Base-by-base conservation (phyloP, 2,113 vertebrate species). In the Bufo gargarizans region DNA sequence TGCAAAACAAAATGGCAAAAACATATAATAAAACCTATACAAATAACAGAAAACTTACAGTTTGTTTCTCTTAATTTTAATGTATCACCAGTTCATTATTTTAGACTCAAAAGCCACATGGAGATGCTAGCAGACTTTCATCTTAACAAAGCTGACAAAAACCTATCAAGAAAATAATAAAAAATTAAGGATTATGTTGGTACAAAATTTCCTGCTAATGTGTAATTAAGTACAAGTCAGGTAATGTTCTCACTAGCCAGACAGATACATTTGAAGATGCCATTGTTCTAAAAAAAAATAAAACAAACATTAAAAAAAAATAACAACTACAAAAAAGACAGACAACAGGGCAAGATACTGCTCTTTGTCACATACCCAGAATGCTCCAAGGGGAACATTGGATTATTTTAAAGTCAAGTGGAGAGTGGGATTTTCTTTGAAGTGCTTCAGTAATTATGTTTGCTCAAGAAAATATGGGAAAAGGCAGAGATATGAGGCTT, bases 401-500 rank as follows among this genome's bases (percentile, higher is more conserved):
- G 43, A 59, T 89, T 89, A 69, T 55, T 58, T 4, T 47, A 14
- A 16, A 77, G 59, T 65, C 65, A 5, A 84, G 5, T 14, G 61
- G 22, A 43, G 77, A 80, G 11, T 2, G 50, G 9, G 8, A n/a
- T 69, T 50, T 72, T 67, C 77, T 71, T n/a, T 5, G 49, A 84
- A 61, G 77, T 9, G 0, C 84, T 22, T 5, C 61, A 55, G 53
- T 83, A 80, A 86, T 55, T 77, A 69, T 61, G 4, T 61, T 63
- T 65, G 79, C 55, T 53, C 84, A 50, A 61, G 79, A 89, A 89
- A 89, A 89, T 89, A 78, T 84, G 71, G 87, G 82, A 58, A 89
- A 88, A 84, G 87, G 87, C 87, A 89, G 74, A 89, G 87, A 89
- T 88, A 89, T 89, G 78, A 84, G 87, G 87, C 82, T 89, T 82